Evolutionary conservation across 2,113 vertebrate genomes (phyloP), one percentile per base, ranked within the genome.

Genomic region (Chloebia gouldiae): DNA sequence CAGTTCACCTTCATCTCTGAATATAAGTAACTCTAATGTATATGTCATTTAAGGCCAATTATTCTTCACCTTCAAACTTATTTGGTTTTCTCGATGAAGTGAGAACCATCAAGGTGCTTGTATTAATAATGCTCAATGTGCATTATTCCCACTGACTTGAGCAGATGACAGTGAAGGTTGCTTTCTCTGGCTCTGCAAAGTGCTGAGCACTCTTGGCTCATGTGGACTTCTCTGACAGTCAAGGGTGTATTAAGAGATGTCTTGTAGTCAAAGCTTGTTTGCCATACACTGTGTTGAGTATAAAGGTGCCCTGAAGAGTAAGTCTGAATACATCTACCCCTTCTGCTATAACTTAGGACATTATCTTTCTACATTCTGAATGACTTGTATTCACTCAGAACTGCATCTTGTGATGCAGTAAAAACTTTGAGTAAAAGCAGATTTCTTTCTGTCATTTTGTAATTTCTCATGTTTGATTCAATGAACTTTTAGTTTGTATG

Each of bases 11-110:
- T 25, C 15, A 19, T 75, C 30, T 93, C 71, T 71, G 77, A 76
- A 78, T 45, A 60, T 57, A 83, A 92, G n/a, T 33, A n/a, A n/a
- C 64, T 79, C 45, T 47, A 14, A 64, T 81, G 31, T 30, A 21
- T 85, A 12, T 51, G 51, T 80, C 28, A 28, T 78, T 87, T 65
- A 83, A 75, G 51, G 37, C 20, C 65, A 22, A 4, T 60, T 90
- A 25, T 63, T 95, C 44, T 88, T 91, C 82, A 85, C 61, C 53
- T 85, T 92, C 54, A 57, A 71, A 90, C 33, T 75, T 76, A 6
- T 0, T 88, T 4, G 2, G 20, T 45, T 93, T 22, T 85, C 44
- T n/a, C 7, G 6, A 18, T 51, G 72, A 37, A 76, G 71, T 31
- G 71, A 59, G 61, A 50, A 7, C 61, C 35, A 30, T 71, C n/a